Base-by-base conservation (phyloP, 2,113 vertebrate species). In the Synodontis membranacea region DNA sequence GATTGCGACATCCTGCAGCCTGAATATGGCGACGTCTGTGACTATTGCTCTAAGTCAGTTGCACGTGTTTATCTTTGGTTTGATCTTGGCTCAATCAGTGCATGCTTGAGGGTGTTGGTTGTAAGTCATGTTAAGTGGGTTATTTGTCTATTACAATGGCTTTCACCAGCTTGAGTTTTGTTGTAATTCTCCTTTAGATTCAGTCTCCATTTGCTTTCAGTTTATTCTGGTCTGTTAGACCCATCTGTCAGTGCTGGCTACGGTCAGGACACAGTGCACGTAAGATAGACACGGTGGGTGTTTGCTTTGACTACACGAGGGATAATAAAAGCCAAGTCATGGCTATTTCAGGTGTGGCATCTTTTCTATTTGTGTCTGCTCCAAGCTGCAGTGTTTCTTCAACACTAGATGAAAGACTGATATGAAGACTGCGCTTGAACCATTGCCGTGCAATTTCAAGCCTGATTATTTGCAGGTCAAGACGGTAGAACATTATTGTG, bases 261-360 rank as follows among this genome's bases (percentile, higher is more conserved):
- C 23, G 1, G 44, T 81, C 86, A 42, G 82, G 72, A 84, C 84
- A 46, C 50, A 42, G 79, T 66, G 21, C 48, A 56, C 66, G 56
- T 83, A 86, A 84, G 60, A 75, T 72, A 84, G 85, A 52, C 60
- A 12, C 76, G 46, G 31, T 12, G 56, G 42, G 3, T 86, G 75
- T 89, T 88, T 89, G 80, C 84, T 91, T 72, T 90, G 86, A 85
- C 88, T 31, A 88, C 84, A 60, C 39, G 39, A 54, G 72, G 2
- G 68, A 70, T 39, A 54, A 31, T 80, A 52, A 70, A 90, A 91
- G 86, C 46, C 23, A 1, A 88, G 31, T 62, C 52, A 34, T 21
- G 21, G 17, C 14, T 66, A 42, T 56, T 21, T 62, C 50, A 80
- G 83, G 44, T 70, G 81, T 74, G 76, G 56, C 70, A 56, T 85